Evolutionary conservation across 2,888 invertebrate genomes (phyloP).

Genomic region (Nezara viridula): DNA sequence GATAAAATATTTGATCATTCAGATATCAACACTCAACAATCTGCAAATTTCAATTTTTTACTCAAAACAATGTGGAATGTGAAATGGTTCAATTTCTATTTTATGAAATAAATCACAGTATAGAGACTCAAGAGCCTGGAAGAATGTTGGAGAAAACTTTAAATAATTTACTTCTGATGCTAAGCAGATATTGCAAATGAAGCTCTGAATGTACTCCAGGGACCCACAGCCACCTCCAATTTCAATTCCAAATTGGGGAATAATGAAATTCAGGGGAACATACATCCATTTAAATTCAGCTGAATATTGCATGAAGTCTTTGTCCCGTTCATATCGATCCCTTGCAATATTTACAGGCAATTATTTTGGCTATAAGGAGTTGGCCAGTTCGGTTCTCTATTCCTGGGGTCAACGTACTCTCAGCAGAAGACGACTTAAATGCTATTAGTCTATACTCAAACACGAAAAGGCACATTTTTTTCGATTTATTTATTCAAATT

Average conservation of each 20-base stretch:
- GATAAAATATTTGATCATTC: no score
- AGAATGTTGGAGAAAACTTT: no score
- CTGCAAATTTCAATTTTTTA: no score
- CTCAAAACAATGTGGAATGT: no score
- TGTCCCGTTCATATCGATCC: neutral
- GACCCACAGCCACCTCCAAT: neutral
- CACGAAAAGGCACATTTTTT: no score
- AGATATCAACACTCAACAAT: no score
- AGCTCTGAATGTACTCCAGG: neutral
- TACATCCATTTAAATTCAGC: constrained; percentile 39
- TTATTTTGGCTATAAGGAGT: neutral
- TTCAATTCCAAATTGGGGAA: constrained; percentile 33
- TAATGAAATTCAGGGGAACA: constrained; percentile 28
- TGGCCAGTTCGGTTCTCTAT: neutral
- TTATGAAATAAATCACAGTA: no score
- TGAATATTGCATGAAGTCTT: constrained; percentile 40
- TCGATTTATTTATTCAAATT: no score
- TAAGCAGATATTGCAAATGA: constrained; percentile 7
- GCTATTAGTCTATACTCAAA: neutral
- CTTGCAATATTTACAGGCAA: neutral
- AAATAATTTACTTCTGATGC: neutral
- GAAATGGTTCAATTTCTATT: no score
- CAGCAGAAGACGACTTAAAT: neutral
- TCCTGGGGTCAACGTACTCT: neutral
- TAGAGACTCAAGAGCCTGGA: no score